Evolutionary conservation across 2,113 vertebrate species (phyloP).

Genomic region (Rostratula benghalensis): DNA sequence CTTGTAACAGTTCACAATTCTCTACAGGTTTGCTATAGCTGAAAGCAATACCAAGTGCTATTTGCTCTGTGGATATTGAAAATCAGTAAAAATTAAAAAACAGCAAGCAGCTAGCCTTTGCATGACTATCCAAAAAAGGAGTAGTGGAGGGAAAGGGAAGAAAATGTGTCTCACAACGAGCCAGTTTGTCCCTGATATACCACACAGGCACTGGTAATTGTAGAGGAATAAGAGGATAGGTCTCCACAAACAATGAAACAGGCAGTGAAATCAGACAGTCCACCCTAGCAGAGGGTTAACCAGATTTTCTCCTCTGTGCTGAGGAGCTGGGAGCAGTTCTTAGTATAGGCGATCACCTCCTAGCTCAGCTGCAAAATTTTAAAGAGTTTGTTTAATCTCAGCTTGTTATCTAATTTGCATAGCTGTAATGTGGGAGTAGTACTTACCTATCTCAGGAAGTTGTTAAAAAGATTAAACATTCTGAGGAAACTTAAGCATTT

Average conservation of each 20-base stretch:
- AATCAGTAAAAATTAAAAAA: neutral
- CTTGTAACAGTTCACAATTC: neutral
- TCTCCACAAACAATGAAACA: neutral
- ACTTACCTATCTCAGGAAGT: neutral
- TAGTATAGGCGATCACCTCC: neutral
- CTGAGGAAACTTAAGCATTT: neutral
- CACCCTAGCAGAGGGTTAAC: neutral
- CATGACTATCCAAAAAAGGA: neutral
- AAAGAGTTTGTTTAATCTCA: neutral
- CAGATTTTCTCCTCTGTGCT: neutral
- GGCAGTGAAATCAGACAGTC: rapidly evolving
- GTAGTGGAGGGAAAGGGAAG: neutral
- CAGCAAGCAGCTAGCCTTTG: neutral
- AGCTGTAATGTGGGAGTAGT: neutral
- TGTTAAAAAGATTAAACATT: neutral
- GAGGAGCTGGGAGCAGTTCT: neutral
- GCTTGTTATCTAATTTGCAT: neutral
- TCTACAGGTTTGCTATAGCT: neutral
- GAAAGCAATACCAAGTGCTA: neutral
- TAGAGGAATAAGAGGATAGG: neutral
- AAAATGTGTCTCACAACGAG: neutral
- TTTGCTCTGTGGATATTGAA: neutral
- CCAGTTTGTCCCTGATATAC: neutral
- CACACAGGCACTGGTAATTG: neutral
- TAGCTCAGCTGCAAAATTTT: neutral